Base-by-base conservation (phyloP, 2,113 vertebrate species). In the Gavialis gangeticus region DNA sequence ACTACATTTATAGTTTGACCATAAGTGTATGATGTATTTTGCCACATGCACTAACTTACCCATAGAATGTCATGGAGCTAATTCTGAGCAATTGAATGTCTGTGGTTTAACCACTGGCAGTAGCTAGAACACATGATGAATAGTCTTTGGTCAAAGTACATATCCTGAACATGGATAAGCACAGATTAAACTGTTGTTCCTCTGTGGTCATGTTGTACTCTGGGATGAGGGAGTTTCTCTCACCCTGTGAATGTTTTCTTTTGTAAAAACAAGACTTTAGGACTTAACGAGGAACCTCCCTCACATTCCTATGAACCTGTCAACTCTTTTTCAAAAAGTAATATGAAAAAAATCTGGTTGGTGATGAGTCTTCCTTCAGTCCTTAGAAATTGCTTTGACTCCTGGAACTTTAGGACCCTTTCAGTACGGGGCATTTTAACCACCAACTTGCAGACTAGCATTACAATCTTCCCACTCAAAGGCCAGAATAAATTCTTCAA, bases 21-120 rank as follows among this genome's bases (percentile, higher is more conserved):
- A 27, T 84, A 92, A 97, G 58, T 89, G 75, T 56, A 92, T 89
- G 92, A 94, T 94, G 24, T 66, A 92, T 89, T 93, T 96, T 95
- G 81, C 92, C 89, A 88, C 87, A 87, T 95, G 90, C 71, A 66
- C 87, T 92, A 24, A 86, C 94, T 97, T 93, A 95, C 87, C 91
- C 89, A 78, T 92, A 95, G 90, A 95, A 93, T 92, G 93, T 95
- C 93, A 88, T 88, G 80, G 63, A 97, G 88, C 73, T 96, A 91
- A 92, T 94, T 97, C 81, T 79, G 93, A 96, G 95, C 85, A 96
- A 95, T 83, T 95, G 93, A 87, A 95, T 96, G 95, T 95, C 95
- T 97, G 94, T 97, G 95, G 91, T 97, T 93, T 97, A 97, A 96
- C 96, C 95, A 97, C 93, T n/a, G 90, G 89, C 92, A 92, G 73